Percentiles rank a stretch among this genome's conserved stretches.
Evolutionary conservation across 2,888 invertebrate species (phyloP).

Genomic region (Resseliella maxima): DNA sequence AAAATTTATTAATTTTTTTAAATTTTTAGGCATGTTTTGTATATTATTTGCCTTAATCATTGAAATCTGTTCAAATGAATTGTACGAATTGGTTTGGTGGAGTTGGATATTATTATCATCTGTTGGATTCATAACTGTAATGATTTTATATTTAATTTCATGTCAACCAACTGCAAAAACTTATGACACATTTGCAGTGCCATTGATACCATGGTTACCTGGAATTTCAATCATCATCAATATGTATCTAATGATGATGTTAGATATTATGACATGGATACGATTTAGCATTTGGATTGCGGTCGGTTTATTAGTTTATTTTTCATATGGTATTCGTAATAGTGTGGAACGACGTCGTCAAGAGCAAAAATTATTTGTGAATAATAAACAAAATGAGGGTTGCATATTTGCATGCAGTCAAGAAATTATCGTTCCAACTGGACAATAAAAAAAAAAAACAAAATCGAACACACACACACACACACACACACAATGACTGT

Average conservation of each 20-base stretch:
- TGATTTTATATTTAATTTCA: constrained; percentile 70
- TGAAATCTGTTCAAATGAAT: neutral
- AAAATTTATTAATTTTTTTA: neutral
- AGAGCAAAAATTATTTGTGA: neutral
- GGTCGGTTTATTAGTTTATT: constrained; percentile 72
- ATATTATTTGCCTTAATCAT: neutral
- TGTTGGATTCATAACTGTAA: constrained; percentile 62
- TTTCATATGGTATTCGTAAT: constrained; percentile 56
- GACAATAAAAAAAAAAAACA: neutral
- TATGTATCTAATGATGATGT: constrained; percentile 79
- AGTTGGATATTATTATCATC: constrained; percentile 64
- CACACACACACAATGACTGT: too few relatives aligned
- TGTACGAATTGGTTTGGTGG: neutral
- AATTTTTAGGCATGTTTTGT: constrained; percentile 20
- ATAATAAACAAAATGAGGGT: neutral
- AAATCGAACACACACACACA: neutral
- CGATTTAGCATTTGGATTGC: constrained; percentile 83
- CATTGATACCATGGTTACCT: constrained; percentile 84
- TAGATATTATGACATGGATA: constrained; percentile 82
- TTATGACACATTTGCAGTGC: constrained; percentile 77
- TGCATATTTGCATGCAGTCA: neutral
- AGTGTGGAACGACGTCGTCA: constrained; percentile 71
- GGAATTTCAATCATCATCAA: constrained; percentile 84
- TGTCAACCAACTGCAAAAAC: constrained; percentile 74
- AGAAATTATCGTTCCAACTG: constrained; percentile 47